Evolutionary conservation across 2,797 vertebrate species (phyloP).

Genomic region (Prionace glauca): DNA sequence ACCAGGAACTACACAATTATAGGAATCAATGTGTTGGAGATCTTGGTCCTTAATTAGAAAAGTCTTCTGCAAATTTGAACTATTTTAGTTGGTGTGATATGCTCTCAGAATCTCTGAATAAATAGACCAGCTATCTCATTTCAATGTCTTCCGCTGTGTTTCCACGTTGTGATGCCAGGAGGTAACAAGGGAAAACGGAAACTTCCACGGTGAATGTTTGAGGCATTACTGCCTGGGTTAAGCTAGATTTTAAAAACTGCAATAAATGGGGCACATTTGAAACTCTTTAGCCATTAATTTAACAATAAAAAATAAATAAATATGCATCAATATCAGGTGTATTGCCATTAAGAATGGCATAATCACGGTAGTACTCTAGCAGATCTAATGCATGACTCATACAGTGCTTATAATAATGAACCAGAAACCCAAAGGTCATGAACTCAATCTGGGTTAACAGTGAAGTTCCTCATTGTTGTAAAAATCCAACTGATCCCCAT

Average conservation of each 20-base stretch:
- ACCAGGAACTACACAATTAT: slow-evolving; percentile 2
- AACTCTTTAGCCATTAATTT: not conserved
- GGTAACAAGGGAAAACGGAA: not conserved
- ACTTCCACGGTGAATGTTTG: too few relatives aligned
- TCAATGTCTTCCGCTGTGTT: not conserved
- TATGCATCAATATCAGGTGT: not conserved
- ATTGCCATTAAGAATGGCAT: not conserved
- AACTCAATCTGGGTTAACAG: not conserved
- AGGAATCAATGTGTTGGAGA: slow-evolving; percentile 7
- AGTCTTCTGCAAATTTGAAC: not conserved
- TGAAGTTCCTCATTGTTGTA: not conserved
- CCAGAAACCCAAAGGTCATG: not conserved
- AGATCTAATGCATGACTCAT: not conserved
- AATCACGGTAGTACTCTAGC: not conserved
- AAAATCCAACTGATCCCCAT: not conserved
- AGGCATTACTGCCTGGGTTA: not conserved
- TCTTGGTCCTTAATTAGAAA: not conserved
- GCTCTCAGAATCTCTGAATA: not conserved
- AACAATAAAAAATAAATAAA: not conserved
- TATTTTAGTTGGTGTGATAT: not conserved
- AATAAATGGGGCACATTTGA: not conserved
- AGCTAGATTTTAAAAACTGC: not conserved
- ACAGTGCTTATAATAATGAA: not conserved
- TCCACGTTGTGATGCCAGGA: not conserved
- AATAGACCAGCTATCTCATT: not conserved